Percentiles rank a stretch among this genome's conserved stretches.
phyloP scores from a whole-genome alignment of 1,140 invertebrate species.

The Ips typographus region DNA sequence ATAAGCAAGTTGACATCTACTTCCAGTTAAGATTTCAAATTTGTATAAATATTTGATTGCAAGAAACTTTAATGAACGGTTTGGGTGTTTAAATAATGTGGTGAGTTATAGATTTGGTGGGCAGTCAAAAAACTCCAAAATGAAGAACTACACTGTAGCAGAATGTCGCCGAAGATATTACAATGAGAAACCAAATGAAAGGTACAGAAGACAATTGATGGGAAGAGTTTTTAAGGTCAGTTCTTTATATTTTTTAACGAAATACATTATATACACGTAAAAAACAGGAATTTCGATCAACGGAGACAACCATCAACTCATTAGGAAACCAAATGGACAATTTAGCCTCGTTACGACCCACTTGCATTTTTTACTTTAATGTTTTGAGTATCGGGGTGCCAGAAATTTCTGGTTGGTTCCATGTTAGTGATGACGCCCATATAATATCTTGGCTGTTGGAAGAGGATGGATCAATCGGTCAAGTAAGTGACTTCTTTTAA shows the following conservation, averaged over 20 bases:
- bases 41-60: too few relatives aligned
- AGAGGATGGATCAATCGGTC: conserved; percentile 1
- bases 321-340: not conserved
- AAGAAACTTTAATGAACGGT: not conserved
- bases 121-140: conserved; percentile 60
- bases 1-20: too few relatives aligned
- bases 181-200: not conserved
- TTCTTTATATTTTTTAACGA: not conserved
- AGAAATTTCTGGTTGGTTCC: not conserved
- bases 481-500: not conserved
- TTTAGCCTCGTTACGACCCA: not conserved
- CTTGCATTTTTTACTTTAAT: not conserved
- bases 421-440: not conserved
- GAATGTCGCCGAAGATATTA: conserved; percentile 12
- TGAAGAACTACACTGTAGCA: conserved; percentile 13
- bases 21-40: too few relatives aligned
- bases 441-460: not conserved
- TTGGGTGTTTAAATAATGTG: not conserved
- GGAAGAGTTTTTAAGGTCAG: not conserved
- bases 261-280: not conserved
- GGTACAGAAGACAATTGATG: not conserved
- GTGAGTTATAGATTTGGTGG: conserved; percentile 59
- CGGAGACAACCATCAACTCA: not conserved
- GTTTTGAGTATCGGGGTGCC: not conserved
- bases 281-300: not conserved